Evolutionary conservation across 2,113 vertebrate species (phyloP), one percentile per base, ranked within the genome.

Genomic region (Tachysurus vachellii): DNA sequence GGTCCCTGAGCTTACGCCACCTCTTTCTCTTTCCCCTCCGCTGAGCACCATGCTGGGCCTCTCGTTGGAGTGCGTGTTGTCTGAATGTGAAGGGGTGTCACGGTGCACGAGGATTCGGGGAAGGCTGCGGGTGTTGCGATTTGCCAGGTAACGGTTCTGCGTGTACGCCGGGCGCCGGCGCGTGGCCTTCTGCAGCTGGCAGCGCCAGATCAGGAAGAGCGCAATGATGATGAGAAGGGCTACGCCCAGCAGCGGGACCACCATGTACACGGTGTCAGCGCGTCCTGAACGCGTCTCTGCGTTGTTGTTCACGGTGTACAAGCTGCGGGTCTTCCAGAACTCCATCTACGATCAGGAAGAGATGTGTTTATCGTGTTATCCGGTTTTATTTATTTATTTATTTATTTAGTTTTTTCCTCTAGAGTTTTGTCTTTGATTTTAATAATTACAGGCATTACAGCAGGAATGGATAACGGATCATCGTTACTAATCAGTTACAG

Each of bases 181-280:
- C 1, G 95, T 96, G 73, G 96, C 96, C 83, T 98, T 98, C 84
- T 97, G 97, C 57, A 98, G 94, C 92, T 97, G 97, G 92, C 97
- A 97, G 90, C 97, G 96, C 97, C 97, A 98, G 87, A 98, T 96
- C 90, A 97, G 95, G 94, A 98, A 97, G 89, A 98, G 96, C 66
- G 95, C 96, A 0, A 98, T 97, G 94, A 97, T 94, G 80, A 97
- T 95, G 82, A 98, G 96, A 54, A 98, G 92, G 1, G 96, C 97
- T 71, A 97, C 95, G 3, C 96, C 97, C 90, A 98, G 92, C 66
- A 98, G 95, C 0, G 97, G 97, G 57, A 97, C 94, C 81, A 94
- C 92, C 95, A 97, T 96, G 0, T 97, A 97, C 91, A 97, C 96
- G 11, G 96, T 95, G 0, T 97, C 96, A 0, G 96, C 95, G 6